Percentiles rank a stretch among this genome's conserved stretches.
Evolutionary conservation across 1,140 invertebrate genomes (phyloP).

Genomic region (Conus ventricosus): DNA sequence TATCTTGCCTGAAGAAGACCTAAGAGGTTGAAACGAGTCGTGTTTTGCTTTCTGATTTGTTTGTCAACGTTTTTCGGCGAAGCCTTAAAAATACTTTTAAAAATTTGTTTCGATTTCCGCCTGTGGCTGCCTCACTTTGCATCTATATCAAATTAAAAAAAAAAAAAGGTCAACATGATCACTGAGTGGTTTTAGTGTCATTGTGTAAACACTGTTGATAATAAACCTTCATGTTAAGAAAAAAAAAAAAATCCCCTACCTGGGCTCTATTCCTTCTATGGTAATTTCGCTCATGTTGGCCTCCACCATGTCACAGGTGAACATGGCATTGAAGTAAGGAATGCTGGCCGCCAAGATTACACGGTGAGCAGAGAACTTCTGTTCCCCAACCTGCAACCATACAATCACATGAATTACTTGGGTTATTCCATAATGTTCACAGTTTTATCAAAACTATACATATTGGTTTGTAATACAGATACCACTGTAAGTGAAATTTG

Average conservation of each 20-base stretch:
- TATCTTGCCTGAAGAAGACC: no score
- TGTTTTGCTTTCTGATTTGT: no score
- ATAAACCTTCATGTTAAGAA: no score
- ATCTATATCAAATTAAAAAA: no score
- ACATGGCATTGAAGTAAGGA: conserved; percentile 95
- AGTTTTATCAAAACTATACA: neutral
- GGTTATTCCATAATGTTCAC: neutral
- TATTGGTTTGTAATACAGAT: neutral
- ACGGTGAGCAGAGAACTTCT: conserved; percentile 87
- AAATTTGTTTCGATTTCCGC: no score
- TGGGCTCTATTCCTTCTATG: conserved; percentile 87
- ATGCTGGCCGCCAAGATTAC: conserved; percentile 91
- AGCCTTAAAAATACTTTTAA: no score
- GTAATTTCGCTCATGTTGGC: conserved; percentile 88
- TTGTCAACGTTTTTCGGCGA: no score
- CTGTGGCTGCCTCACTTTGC: no score
- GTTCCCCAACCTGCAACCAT: conserved; percentile 82
- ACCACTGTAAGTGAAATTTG: neutral
- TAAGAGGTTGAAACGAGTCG: no score
- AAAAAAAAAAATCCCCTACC: conserved; percentile 73
- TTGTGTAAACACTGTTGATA: no score
- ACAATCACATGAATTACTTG: neutral
- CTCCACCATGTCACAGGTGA: conserved; percentile 92
- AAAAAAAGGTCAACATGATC: no score
- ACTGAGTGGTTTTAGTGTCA: no score